These are phyloP conservation scores for Yponomeuta plumbellus DNA, from an alignment of 2,888 invertebrate species.

Conservation along the genomic window DNA sequence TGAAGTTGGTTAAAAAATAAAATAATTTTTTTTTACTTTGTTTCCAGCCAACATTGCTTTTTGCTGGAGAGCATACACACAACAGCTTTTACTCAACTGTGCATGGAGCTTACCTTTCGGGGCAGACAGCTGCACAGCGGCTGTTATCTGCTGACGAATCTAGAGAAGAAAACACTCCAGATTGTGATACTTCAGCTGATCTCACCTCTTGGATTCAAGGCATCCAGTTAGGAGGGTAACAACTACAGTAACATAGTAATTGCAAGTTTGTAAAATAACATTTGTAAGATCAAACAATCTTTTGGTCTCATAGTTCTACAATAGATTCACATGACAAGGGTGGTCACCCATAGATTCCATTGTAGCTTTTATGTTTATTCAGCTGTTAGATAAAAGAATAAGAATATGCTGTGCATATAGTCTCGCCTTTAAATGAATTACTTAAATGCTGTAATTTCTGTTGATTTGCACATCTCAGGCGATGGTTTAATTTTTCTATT, in stretches of 20 bases:
- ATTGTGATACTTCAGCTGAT: slow-evolving; percentile 86
- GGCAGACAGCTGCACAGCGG: slow-evolving; percentile 87
- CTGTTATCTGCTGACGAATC: slow-evolving; percentile 79
- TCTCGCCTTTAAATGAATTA: not conserved
- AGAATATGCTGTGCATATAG: not conserved
- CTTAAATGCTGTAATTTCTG: not conserved
- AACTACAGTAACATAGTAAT: slow-evolving; percentile 13
- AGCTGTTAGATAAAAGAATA: not conserved
- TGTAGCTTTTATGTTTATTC: not conserved
- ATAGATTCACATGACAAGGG: slow-evolving; percentile 9
- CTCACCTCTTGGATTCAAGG: slow-evolving; percentile 93
- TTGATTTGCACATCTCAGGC: not conserved
- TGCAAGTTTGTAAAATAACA: not conserved
- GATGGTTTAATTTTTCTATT: not conserved
- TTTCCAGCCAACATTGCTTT: slow-evolving; percentile 86
- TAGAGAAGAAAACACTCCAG: slow-evolving; percentile 81
- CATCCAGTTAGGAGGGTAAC: slow-evolving; percentile 81
- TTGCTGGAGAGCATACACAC: slow-evolving; percentile 98
- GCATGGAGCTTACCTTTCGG: slow-evolving; percentile 94
- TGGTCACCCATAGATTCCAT: slow-evolving; percentile 7
- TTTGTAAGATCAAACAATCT: not conserved
- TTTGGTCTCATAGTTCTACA: not conserved
- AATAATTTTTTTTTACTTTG: not conserved
- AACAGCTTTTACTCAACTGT: slow-evolving; percentile 96
- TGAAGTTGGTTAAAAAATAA: not conserved